Percentiles rank a stretch among this genome's conserved stretches.
phyloP scores from a whole-genome alignment of 2,888 invertebrate genomes.

The Folsomia manolachei region DNA sequence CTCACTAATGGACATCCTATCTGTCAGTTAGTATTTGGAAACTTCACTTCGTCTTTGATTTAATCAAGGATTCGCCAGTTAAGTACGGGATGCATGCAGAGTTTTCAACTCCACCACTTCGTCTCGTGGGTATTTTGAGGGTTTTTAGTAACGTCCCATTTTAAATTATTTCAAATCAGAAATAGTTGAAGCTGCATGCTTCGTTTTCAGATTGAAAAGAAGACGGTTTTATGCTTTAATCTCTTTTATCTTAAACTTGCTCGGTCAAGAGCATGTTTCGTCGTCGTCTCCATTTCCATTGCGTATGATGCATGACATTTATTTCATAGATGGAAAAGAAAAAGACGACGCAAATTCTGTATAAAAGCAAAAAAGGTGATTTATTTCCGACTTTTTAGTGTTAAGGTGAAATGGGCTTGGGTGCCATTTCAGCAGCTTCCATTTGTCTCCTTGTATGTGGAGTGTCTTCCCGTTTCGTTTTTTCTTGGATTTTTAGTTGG shows the following conservation, averaged over 20 bases:
- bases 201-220: too few species aligned
- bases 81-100: constrained; percentile 24
- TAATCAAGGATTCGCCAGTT: constrained; percentile 31
- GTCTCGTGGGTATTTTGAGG: constrained; percentile 18
- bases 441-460: constrained; percentile 16
- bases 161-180: not conserved
- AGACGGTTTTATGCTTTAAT: too few species aligned
- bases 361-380: not conserved
- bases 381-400: constrained; percentile 5
- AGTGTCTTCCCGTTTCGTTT: too few species aligned
- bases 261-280: too few species aligned
- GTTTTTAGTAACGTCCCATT: constrained; percentile 14
- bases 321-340: not conserved
- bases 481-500: not conserved
- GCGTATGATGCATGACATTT: not conserved
- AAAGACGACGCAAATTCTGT: not conserved
- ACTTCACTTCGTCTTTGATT: constrained; percentile 31
- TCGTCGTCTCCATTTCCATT: too few species aligned
- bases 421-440: not conserved
- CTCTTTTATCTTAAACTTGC: too few species aligned
- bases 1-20: not conserved
- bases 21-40: constrained; percentile 33
- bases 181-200: too few species aligned
- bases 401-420: not conserved
- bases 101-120: too few species aligned